Conservation (phyloP, 2,888 invertebrate species). For the Noctua pronuba region DNA sequence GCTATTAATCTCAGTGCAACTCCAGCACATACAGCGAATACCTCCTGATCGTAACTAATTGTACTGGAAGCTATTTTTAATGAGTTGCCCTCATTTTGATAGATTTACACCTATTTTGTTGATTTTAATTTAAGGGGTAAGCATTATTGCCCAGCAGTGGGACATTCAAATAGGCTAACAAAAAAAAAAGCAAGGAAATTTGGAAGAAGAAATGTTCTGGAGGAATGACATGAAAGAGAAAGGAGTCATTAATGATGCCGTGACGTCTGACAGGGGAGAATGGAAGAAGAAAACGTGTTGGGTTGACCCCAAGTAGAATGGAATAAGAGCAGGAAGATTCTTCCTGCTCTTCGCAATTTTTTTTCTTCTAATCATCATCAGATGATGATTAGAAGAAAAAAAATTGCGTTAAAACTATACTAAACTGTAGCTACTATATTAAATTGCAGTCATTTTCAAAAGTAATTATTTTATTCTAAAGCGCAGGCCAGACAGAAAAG, state of each 20-base stretch:
- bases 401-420: neutral
- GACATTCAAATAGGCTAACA: too few relatives aligned
- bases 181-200: too few relatives aligned
- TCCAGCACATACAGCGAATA: slow-evolving; percentile 61
- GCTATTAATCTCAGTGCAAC: slow-evolving; percentile 75
- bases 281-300: too few relatives aligned
- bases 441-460: neutral
- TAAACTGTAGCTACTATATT: neutral
- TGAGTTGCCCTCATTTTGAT: slow-evolving; percentile 38
- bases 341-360: too few relatives aligned
- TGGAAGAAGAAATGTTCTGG: neutral
- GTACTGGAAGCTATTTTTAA: slow-evolving; percentile 54
- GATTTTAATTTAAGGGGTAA: neutral
- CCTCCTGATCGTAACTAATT: slow-evolving; percentile 62
- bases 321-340: too few relatives aligned
- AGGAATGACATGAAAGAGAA: too few relatives aligned
- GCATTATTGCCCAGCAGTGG: too few relatives aligned
- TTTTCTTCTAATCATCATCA: too few relatives aligned
- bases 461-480: neutral
- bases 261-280: too few relatives aligned
- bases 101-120: slow-evolving; percentile 1
- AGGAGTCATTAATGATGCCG: too few relatives aligned
- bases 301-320: too few relatives aligned
- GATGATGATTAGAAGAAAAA: neutral
- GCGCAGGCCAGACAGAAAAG: too few relatives aligned